Evolutionary conservation across 2,797 vertebrate genomes (phyloP), one percentile per base, ranked within the genome.

Genomic region (Limosa lapponica): DNA sequence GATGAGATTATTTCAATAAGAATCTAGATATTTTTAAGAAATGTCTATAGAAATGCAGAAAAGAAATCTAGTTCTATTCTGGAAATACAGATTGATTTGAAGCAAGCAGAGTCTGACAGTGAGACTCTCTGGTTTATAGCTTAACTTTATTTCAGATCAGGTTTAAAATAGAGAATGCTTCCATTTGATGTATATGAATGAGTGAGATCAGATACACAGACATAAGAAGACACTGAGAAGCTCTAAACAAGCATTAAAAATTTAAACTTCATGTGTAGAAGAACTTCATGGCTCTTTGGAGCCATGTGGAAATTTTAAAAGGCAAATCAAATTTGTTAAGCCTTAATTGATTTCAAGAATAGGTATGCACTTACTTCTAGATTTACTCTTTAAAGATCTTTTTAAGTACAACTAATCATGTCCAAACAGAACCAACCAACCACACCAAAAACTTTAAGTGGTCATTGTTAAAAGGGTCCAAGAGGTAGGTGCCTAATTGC

Each of bases 1-100:
- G 18, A 30, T 74, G 10, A 71, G 24, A 77, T 90, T 62, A 79
- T 84, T 91, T 90, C 46, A 67, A 1, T 39, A 59, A 61, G 16
- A 90, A 90, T 5, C 13, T n/a, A 87, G 25, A n/a, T 41, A 89
- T 81, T 96, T 95, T 88, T 25, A 82, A 94, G 34, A 81, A 79
- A 82, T 19, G 1, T 30, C 16, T 77, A 49, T 78, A 16, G 67
- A 65, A 93, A 43, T 19, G 6, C 27, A 81, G 37, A 61, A 71
- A 69, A 86, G 25, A 89, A 79, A 54, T 34, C 17, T 49, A 61
- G 10, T 77, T 14, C 8, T 57, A 0, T 28, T 90, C 44, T 70
- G 51, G 36, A 91, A 91, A 88, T 54, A 67, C 6, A 43, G 20
- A 27, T 16, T 70, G 44, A 48, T 23, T 73, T 28, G 39, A 88